phyloP scores from a whole-genome alignment of 2,888 invertebrate genomes.

The Diarsia brunnea region DNA sequence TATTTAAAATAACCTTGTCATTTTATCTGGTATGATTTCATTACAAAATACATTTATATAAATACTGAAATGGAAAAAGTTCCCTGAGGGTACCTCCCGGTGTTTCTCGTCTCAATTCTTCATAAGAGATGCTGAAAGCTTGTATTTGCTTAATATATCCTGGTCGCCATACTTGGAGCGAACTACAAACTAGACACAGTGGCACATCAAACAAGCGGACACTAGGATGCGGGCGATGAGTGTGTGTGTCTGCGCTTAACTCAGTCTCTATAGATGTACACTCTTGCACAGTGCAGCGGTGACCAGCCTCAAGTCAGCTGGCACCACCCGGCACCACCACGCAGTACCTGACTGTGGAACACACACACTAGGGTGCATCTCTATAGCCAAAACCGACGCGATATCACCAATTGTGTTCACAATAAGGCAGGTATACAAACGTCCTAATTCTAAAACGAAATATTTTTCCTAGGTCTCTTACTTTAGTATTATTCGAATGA shows the following conservation, averaged over 20 bases:
- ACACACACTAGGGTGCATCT: background rate
- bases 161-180: too few relatives aligned
- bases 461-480: background rate
- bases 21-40: background rate
- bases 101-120: background rate
- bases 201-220: background rate
- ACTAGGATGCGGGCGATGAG: background rate
- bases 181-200: background rate
- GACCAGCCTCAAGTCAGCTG: background rate
- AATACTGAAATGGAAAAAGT: background rate
- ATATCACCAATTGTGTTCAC: background rate
- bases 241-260: background rate
- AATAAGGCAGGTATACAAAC: background rate
- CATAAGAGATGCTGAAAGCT: background rate
- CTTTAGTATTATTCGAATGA: background rate
- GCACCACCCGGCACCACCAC: background rate
- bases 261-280: background rate
- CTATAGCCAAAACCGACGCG: background rate
- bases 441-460: background rate
- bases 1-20: background rate
- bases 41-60: background rate
- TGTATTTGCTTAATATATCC: background rate
- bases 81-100: background rate
- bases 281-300: background rate
- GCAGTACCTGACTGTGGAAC: background rate